phyloP scores from a whole-genome alignment of 2,797 vertebrate species.

The Nyctalus aviator region DNA sequence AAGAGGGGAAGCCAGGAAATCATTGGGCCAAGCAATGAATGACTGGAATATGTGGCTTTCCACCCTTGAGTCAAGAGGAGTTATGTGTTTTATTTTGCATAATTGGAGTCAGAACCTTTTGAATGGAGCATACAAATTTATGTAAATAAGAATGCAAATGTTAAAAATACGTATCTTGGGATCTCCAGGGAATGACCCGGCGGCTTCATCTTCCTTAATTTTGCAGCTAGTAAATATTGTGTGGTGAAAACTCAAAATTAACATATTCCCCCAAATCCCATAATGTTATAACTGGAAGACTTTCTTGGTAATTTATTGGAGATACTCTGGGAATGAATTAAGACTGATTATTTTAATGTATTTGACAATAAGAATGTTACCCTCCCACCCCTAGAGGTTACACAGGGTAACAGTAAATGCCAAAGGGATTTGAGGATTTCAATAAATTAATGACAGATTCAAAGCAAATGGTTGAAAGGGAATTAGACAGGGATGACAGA shows the following conservation, averaged over 20 bases:
- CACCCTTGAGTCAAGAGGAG: not conserved
- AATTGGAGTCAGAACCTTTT: slow-evolving; percentile 59
- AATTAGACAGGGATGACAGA: not conserved
- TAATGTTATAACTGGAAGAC: not conserved
- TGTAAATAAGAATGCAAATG: slow-evolving; percentile 75
- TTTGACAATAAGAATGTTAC: slow-evolving; percentile 10
- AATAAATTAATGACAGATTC: slow-evolving; percentile 38
- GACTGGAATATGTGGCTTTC: not conserved
- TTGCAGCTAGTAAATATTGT: slow-evolving; percentile 44
- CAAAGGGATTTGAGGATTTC: slow-evolving; percentile 43
- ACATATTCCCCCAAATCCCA: not conserved
- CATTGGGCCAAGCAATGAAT: not conserved
- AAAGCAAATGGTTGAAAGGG: not conserved
- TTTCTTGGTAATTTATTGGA: not conserved
- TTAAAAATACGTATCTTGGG: slow-evolving; percentile 65
- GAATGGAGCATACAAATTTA: slow-evolving; percentile 64
- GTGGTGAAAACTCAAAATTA: slow-evolving; percentile 13
- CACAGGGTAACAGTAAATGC: not conserved
- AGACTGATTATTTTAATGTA: slow-evolving; percentile 25
- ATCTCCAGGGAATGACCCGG: slow-evolving; percentile 60
- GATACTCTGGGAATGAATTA: slow-evolving; percentile 1
- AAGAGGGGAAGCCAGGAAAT: not conserved
- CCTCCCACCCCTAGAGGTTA: not conserved
- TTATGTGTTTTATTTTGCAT: slow-evolving; percentile 58
- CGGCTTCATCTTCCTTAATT: slow-evolving; percentile 39